Base-by-base conservation (phyloP, 2,797 vertebrate genomes). In the Sebastes taczanowskii region DNA sequence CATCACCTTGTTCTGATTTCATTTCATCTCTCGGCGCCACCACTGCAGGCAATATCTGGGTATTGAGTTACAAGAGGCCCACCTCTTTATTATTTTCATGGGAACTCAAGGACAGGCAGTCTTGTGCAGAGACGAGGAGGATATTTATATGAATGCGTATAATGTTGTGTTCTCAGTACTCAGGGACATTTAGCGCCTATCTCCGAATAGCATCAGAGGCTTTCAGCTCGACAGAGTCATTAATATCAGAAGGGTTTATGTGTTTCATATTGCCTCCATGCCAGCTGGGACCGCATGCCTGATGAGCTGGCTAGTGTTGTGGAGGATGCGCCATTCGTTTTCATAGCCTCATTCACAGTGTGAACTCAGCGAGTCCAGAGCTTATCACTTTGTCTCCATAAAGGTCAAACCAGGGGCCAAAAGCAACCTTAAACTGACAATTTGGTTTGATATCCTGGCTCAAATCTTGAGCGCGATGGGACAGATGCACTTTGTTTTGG, bases 1-100 rank as follows among this genome's bases (percentile, higher is more conserved):
- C 95, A 94, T 95, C 96, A 93, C 95, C 95, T 95, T 95, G 94
- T 95, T 96, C 93, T 92, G 92, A 95, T 95, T 95, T 94, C 95
- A 95, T 95, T 93, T 96, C 92, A 95, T 96, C 95, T 95, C 94
- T 95, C 90, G 91, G 93, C 93, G 88, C 92, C 91, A 84, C 92
- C 90, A 90, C 91, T 87, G 91, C 85, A 84, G 88, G 86, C 89
- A 90, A 90, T 90, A 92, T 94, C 81, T 90, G 78, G 63, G 83
- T 92, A 92, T 96, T 89, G 80, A 84, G 93, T 96, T 96, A 95
- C 95, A 86, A 84, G 89, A 91, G 92, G 90, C 91, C 91, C 91
- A 88, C 86, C 83, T 89, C 91, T 92, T 85, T 91, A 92, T 94
- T 93, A 92, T 95, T 93, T 96, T 86, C 95, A 94, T 95, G 94